phyloP scores from a whole-genome alignment of 2,888 invertebrate species.

The Eumerus sabulonum region DNA sequence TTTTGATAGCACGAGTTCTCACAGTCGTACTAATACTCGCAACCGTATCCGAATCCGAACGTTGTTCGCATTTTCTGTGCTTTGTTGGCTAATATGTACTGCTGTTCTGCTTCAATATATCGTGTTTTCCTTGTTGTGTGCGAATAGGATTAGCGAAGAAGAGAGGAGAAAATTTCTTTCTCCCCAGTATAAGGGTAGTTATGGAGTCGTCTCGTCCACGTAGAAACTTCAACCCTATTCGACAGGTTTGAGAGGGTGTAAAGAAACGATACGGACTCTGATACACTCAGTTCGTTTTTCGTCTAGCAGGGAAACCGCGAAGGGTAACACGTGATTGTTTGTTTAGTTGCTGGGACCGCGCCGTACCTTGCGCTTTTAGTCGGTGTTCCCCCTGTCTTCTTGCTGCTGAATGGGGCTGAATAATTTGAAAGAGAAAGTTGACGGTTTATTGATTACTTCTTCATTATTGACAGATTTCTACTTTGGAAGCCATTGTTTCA shows the following conservation, averaged over 20 bases:
- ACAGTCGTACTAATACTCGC: too few relatives aligned
- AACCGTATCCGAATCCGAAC: too few relatives aligned
- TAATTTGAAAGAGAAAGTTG: conserved; percentile 61
- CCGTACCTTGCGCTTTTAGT: conserved; percentile 1
- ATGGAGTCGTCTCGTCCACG: background rate
- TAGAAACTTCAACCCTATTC: background rate
- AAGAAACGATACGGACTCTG: too few relatives aligned
- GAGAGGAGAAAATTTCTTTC: conserved; percentile 41
- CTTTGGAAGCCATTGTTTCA: conserved; percentile 10
- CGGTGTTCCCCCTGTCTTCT: background rate
- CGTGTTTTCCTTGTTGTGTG: conserved; percentile 57
- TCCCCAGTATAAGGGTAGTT: conserved; percentile 39
- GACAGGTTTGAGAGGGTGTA: too few relatives aligned
- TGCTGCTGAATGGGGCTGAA: conserved; percentile 3
- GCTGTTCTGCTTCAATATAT: conserved; percentile 58
- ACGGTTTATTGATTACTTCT: conserved; percentile 64
- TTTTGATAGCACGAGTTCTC: conserved; percentile 1
- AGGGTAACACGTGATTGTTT: conserved; percentile 33
- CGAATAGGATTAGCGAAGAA: conserved; percentile 9
- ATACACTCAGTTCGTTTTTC: too few relatives aligned
- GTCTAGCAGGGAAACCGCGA: conserved; percentile 29
- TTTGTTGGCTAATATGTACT: conserved; percentile 41
- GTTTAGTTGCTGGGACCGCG: conserved; percentile 22
- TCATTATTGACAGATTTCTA: conserved; percentile 21
- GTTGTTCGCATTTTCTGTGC: conserved; percentile 6